A percentile compares a stretch with the other conserved stretches of the same genome.
phyloP scores from a whole-genome alignment of 2,888 invertebrate species.

The Gryllus longicercus region DNA sequence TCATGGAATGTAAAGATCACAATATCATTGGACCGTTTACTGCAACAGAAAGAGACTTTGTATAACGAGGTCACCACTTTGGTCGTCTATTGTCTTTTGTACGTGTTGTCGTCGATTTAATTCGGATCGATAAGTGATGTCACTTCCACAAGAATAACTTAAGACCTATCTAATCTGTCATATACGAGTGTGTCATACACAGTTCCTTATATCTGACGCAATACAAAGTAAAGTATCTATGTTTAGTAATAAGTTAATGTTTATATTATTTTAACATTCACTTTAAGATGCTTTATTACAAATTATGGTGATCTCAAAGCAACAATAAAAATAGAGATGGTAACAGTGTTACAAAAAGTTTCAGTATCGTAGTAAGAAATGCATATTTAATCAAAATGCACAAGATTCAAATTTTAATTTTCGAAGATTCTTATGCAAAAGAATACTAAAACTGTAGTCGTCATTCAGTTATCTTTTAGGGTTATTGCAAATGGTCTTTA shows the following conservation, averaged over 20 bases:
- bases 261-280: background rate
- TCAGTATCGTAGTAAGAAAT: background rate
- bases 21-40: background rate
- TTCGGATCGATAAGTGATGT: slow-evolving; percentile 1
- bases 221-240: too few species aligned
- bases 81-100: background rate
- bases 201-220: too few species aligned
- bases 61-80: background rate
- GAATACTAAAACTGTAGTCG: too few species aligned
- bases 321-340: background rate
- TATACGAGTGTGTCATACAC: too few species aligned
- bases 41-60: slow-evolving; percentile 17
- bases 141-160: background rate
- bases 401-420: background rate
- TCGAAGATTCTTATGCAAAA: too few species aligned
- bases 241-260: background rate
- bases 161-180: background rate
- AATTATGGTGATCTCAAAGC: background rate
- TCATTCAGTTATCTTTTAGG: too few species aligned
- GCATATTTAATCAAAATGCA: background rate
- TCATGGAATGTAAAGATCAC: too few species aligned
- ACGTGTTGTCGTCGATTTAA: background rate
- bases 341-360: background rate
- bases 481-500: too few species aligned
- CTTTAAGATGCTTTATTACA: background rate